Evolutionary conservation across 30 jellyfish, hydroid and myxozoan species (phyloP).

Genomic region (Turritopsis rubra): DNA sequence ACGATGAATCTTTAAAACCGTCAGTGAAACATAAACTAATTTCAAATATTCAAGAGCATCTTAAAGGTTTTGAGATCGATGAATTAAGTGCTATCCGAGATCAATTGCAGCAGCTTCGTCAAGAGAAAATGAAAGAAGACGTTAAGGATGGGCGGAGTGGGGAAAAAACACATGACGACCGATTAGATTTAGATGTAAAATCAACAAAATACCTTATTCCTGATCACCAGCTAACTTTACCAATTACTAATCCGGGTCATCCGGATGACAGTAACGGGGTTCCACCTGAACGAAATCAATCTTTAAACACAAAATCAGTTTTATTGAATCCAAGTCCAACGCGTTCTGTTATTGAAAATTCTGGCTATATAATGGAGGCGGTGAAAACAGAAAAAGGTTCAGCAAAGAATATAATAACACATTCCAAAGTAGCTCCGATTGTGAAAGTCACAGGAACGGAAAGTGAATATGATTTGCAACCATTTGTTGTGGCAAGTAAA

Average conservation of each 20-base stretch:
- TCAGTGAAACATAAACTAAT: not conserved
- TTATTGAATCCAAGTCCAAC: slow-evolving; percentile 33
- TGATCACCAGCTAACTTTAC: slow-evolving; percentile 30
- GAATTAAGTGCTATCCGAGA: not conserved
- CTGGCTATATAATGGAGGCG: slow-evolving; percentile 6
- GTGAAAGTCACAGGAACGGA: slow-evolving; percentile 27
- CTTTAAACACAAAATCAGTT: not conserved
- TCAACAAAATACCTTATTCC: slow-evolving; percentile 26
- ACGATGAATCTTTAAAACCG: not conserved
- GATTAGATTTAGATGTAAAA: slow-evolving; percentile 31
- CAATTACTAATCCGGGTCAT: slow-evolving; percentile 30
- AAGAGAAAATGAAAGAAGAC: not conserved
- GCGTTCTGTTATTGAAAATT: not conserved
- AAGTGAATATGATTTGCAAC: slow-evolving; percentile 27
- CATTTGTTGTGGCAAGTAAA: slow-evolving; percentile 28
- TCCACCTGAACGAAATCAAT: not conserved
- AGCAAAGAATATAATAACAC: slow-evolving; percentile 3
- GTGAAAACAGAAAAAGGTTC: slow-evolving; percentile 15
- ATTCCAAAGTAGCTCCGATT: not conserved
- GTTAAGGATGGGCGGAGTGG: not conserved
- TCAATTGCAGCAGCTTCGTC: not conserved
- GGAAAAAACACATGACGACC: not conserved
- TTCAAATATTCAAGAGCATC: slow-evolving; percentile 25
- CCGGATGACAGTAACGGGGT: slow-evolving; percentile 36
- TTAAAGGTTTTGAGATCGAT: slow-evolving; percentile 19